Evolutionary conservation across 2,797 vertebrate species (phyloP).

Genomic region (Antennarius maculatus): DNA sequence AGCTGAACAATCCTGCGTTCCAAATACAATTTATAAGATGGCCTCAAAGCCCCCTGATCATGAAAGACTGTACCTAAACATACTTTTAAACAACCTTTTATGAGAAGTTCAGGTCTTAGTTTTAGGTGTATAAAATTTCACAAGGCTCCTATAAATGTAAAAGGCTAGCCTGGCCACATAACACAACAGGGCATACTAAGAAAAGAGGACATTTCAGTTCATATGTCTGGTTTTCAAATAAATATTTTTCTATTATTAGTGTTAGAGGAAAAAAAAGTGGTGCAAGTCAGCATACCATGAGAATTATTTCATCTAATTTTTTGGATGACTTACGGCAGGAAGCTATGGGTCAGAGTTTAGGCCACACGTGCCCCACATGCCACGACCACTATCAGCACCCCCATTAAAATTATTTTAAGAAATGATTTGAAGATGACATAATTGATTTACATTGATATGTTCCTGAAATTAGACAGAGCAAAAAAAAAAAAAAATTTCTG

Average conservation of each 20-base stretch:
- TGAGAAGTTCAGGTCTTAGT: constrained; percentile 1
- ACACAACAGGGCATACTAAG: constrained; percentile 14
- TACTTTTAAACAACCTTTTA: constrained; percentile 31
- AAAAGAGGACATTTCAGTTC: constrained; percentile 4
- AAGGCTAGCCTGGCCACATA: neutral
- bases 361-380: too few species aligned
- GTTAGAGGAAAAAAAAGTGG: neutral
- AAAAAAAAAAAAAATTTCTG: constrained; percentile 6
- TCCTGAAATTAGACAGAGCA: neutral
- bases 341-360: too few species aligned
- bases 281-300: neutral
- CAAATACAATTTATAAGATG: constrained; percentile 12
- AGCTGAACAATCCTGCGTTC: constrained; percentile 11
- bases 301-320: too few species aligned
- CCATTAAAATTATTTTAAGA: too few species aligned
- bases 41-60: constrained; percentile 26
- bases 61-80: neutral
- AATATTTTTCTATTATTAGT: neutral
- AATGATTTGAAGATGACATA: too few species aligned
- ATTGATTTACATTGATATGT: too few species aligned
- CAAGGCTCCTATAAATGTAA: constrained; percentile 15
- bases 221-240: constrained; percentile 1
- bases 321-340: too few species aligned
- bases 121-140: constrained; percentile 35
- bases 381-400: too few species aligned